Evolutionary conservation across 2,888 invertebrate species (phyloP), one percentile per base, ranked within the genome.

Genomic region (Julus scandinavius): DNA sequence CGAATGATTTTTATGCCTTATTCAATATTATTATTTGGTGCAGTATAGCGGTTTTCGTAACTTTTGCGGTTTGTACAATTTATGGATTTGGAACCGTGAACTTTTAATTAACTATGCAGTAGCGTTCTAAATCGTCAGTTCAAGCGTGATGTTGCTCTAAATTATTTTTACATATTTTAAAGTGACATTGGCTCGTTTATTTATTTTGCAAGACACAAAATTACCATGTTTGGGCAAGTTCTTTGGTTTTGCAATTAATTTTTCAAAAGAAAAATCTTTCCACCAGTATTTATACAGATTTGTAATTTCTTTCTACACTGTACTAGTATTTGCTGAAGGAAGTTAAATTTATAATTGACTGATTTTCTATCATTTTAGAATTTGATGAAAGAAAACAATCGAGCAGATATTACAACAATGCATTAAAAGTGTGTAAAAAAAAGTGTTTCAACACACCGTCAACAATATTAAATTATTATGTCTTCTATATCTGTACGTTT

Each of bases 61-160:
- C 17, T 58, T 58, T 58, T 58, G 13, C 58, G 15, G 1, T 58
- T 58, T 2, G 58, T 58, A 15, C 11, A 58, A 4, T 11, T 58
- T 58, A 58, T 58, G 58, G 58, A 58, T 58, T 58, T 17, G 17
- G 13, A 58, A 17, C 58, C 17, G 17, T 15, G 58, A 17, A 58
- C 58, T 58, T 58, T 58, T 58, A 15, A 58, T 58, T 58, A 58
- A 58, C 58, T 58, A 58, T 58, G 58, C 58, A 58, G 17, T 58
- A 58, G 58, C 58, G 17, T 15, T 58, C 13, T 17, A 58, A 58
- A 58, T 58, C 58, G 58, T 58, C 17, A 58, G 17, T 58, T 58
- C 13, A 58, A 17, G 58, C 17, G 58, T 58, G 58, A 13, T 58
- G 17, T 58, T 17, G 58, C 58, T 5, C 58, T 58, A 58, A 58